Evolutionary conservation across 2,888 invertebrate genomes (phyloP).

Genomic region (Hypolimnas misippus): DNA sequence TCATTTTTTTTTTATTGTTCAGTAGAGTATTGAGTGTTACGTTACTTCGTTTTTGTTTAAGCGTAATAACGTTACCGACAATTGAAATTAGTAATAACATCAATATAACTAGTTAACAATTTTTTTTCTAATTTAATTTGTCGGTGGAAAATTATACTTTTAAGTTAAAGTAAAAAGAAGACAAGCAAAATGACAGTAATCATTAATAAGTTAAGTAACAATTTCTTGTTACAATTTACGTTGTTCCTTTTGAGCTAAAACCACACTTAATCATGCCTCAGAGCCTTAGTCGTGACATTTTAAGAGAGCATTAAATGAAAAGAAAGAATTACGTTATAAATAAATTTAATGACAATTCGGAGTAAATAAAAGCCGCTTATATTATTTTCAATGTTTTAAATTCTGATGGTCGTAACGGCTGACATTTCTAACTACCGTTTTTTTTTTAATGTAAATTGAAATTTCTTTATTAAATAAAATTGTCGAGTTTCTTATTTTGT

Average conservation of each 20-base stretch:
- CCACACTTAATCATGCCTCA: conserved; percentile 6
- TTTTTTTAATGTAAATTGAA: too few relatives aligned
- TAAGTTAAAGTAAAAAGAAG: neutral
- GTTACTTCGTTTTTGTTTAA: too few relatives aligned
- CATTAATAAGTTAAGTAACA: conserved; percentile 1
- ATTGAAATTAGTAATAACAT: too few relatives aligned
- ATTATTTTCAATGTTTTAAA: neutral
- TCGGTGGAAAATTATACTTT: too few relatives aligned
- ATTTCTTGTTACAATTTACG: neutral
- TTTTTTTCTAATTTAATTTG: too few relatives aligned
- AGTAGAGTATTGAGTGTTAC: too few relatives aligned
- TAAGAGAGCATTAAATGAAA: neutral
- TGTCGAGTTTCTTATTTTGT: too few relatives aligned
- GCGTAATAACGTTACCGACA: too few relatives aligned
- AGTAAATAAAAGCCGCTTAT: neutral
- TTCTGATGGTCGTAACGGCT: neutral
- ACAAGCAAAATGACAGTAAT: neutral
- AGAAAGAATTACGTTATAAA: neutral
- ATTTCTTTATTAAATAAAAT: too few relatives aligned
- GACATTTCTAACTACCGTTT: too few relatives aligned
- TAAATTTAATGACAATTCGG: neutral
- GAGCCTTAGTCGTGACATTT: conserved; percentile 1
- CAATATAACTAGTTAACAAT: too few relatives aligned
- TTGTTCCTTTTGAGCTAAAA: conserved; percentile 4
- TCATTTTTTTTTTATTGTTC: too few relatives aligned